Evolutionary conservation across 2,797 vertebrate genomes (phyloP).

Genomic region (Nothura maculosa): DNA sequence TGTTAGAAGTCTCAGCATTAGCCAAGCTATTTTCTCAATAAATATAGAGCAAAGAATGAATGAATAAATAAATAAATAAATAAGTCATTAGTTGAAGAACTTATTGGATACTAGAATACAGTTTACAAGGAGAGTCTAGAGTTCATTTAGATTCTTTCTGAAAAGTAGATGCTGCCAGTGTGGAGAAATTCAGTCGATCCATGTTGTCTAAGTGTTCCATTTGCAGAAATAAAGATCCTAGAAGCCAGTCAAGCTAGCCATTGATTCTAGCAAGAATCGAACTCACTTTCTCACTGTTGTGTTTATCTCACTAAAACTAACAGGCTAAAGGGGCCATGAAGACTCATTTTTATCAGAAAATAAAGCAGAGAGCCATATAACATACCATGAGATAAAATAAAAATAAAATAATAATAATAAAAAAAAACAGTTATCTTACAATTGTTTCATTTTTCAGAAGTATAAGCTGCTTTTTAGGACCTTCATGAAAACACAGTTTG

Average conservation of each 20-base stretch:
- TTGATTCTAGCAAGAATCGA: not conserved
- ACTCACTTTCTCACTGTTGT: not conserved
- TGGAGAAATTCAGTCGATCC: not conserved
- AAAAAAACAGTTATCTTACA: not conserved
- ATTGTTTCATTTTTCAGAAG: not conserved
- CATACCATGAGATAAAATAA: not conserved
- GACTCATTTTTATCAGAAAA: not conserved
- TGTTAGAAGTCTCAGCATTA: not conserved
- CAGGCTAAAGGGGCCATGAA: not conserved
- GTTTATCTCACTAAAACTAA: not conserved
- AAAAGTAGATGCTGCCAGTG: not conserved
- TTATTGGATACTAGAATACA: not conserved
- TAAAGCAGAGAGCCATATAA: not conserved
- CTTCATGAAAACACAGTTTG: not conserved
- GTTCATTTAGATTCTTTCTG: not conserved
- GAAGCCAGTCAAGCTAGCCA: not conserved
- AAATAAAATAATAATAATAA: not conserved
- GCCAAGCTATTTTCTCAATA: not conserved
- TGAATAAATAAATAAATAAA: not conserved
- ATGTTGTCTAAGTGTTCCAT: not conserved
- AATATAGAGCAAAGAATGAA: not conserved
- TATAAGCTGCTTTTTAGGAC: fast-evolving
- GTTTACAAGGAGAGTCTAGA: not conserved
- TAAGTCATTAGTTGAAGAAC: not conserved
- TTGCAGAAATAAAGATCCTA: not conserved